Evolutionary conservation across 1,140 invertebrate species (phyloP).

Genomic region (Saccostrea echinata): DNA sequence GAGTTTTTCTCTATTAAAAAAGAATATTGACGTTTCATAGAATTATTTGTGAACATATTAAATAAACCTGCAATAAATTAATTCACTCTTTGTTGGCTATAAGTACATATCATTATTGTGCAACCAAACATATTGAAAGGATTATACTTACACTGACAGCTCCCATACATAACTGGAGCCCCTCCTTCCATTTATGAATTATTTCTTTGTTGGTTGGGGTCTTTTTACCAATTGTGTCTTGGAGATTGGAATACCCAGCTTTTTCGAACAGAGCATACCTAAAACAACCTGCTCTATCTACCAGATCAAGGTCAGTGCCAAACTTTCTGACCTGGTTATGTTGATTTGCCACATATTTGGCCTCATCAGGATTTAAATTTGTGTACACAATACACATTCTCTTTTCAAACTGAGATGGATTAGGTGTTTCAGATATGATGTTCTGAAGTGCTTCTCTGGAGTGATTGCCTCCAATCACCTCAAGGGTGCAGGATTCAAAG

Average conservation of each 20-base stretch:
- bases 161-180: too few species aligned
- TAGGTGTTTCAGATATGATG: neutral
- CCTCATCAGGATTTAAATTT: slow-evolving; percentile 6
- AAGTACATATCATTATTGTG: too few species aligned
- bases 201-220: too few species aligned
- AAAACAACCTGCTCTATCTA: neutral
- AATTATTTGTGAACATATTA: neutral
- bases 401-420: neutral
- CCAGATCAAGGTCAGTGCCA: neutral
- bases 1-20: neutral
- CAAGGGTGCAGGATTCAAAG: neutral
- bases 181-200: too few species aligned
- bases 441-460: neutral
- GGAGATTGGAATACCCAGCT: neutral
- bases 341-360: neutral
- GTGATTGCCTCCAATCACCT: slow-evolving; percentile 4
- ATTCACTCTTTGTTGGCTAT: too few species aligned
- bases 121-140: too few species aligned
- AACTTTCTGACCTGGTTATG: neutral
- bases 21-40: neutral
- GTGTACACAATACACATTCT: slow-evolving; percentile 6
- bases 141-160: too few species aligned
- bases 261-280: too few species aligned
- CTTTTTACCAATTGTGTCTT: neutral
- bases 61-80: neutral